Evolutionary conservation across 2,113 vertebrate species (phyloP), one percentile per base, ranked within the genome.

Genomic region (Acinonyx jubatus): DNA sequence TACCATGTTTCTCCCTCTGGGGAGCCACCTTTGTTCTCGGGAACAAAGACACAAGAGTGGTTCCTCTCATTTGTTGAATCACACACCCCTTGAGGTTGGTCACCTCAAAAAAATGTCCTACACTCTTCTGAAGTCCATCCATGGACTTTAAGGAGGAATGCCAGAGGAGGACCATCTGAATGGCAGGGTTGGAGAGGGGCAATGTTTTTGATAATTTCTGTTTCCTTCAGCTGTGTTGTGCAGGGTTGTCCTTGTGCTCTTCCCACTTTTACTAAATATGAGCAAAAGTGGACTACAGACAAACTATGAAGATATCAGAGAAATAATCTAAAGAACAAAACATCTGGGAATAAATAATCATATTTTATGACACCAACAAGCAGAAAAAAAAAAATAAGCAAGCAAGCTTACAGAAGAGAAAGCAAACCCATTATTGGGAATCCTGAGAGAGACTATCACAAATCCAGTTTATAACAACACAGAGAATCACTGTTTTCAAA

Each of bases 321-420:
- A 78, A 69, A 38, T 15, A 57, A 85, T n/a, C 45, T 31, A 66
- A 95, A 88, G 23, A 90, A n/a, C 33, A 82, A 63, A 96, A 91
- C 79, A 57, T 12, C 45, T 3, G 7, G 61, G 31, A 94, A 94
- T 74, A 66, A 92, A 69, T 80, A 73, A 29, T 50, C 74, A 13
- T 48, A 76, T 83, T 80, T 78, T 66, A 69, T 85, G 48, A 96
- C 45, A 91, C 89, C 55, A 48, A 78, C n/a, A 88, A 91, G 15
- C 38, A 79, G n/a, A 31, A 93, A 78, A 36, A 74, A 85, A 87
- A 31, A 91, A 83, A 91, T 23, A 33, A 36, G 45, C 57, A 78
- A 33, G 3, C 23, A 88, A 80, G 81, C 4, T 10, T 48, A 78
- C 1, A n/a, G 71, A 63, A 82, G 79, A 74, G 76, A 83, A 95